Conservation (phyloP, 2,888 invertebrate species). For the Lasioglossum zephyrum region DNA sequence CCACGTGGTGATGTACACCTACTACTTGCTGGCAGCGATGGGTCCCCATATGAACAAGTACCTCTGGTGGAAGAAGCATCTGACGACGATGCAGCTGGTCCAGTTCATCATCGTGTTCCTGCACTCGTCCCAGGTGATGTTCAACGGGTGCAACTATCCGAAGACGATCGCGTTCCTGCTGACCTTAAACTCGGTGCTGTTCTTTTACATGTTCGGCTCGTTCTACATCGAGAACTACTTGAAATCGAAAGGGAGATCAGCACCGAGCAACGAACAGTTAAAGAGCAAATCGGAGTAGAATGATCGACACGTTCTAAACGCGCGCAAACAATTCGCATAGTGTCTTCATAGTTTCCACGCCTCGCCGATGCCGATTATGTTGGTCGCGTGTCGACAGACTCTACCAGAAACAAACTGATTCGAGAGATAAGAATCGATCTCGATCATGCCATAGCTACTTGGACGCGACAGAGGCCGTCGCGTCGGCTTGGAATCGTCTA, state of each 20-base stretch:
- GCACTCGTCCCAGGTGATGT: constrained; percentile 88
- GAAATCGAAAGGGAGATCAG: constrained; percentile 39
- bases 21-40: constrained; percentile 94
- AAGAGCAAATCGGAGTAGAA: constrained; percentile 27
- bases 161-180: constrained; percentile 89
- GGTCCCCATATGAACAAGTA: constrained; percentile 95
- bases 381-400: background rate
- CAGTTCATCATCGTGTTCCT: constrained; percentile 91
- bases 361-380: background rate
- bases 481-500: background rate
- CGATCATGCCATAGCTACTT: background rate
- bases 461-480: background rate
- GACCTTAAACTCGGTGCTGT: constrained; percentile 88
- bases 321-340: background rate
- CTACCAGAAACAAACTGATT: background rate
- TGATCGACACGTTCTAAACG: background rate
- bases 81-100: constrained; percentile 94
- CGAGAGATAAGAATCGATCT: background rate
- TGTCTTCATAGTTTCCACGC: background rate
- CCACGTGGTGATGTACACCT: constrained; percentile 96
- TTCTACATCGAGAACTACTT: constrained; percentile 90
- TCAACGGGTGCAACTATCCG: constrained; percentile 86
- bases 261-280: background rate
- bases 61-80: constrained; percentile 97
- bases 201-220: constrained; percentile 91